Evolutionary conservation across 2,113 vertebrate species (phyloP), one percentile per base, ranked within the genome.

Genomic region (Pogonocichla stellata): DNA sequence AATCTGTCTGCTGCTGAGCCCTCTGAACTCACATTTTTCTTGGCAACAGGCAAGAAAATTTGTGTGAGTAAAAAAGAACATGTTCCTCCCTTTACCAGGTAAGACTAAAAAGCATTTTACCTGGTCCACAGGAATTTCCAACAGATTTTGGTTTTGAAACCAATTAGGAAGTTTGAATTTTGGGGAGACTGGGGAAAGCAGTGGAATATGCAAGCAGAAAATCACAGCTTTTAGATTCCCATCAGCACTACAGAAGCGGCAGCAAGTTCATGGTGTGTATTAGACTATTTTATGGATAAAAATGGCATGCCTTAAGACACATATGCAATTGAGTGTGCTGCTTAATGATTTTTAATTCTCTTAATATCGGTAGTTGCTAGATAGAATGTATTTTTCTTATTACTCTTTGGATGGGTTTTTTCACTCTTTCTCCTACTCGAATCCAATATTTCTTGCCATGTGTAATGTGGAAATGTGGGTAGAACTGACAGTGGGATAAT

Each of bases 21-120:
- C 86, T 89, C 69, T 69, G 57, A 92, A 93, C 48, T 93, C 61
- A 23, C 34, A 60, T 81, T 79, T 91, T 78, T 87, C 87, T 79
- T 33, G 8, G 66, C 56, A 92, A 53, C 50, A 81, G 28, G 25
- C 28, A 79, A 48, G 47, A 3, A 84, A 79, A 87, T n/a, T 60
- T 42, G 7, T 51, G 9, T 51, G 40, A 81, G 45, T 42, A 57
- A 88, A 82, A 92, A 73, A 69, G 47, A 40, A 56, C 9, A 31
- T 89, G 62, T 67, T 92, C 77, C 33, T 53, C 54, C 29, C 18
- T 93, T 57, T 57, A 25, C 13, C 16, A 84, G 38, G 57, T 58
- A 87, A 72, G 33, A 48, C n/a, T 54, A 60, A 11, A 82, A 72
- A 91, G 57, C 23, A 22, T 34, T 64, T 84, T 18, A 65, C 16